Percentiles rank a stretch among this genome's conserved stretches.
phyloP scores from a whole-genome alignment of 2,797 vertebrate species.

The Sylvia borin region DNA sequence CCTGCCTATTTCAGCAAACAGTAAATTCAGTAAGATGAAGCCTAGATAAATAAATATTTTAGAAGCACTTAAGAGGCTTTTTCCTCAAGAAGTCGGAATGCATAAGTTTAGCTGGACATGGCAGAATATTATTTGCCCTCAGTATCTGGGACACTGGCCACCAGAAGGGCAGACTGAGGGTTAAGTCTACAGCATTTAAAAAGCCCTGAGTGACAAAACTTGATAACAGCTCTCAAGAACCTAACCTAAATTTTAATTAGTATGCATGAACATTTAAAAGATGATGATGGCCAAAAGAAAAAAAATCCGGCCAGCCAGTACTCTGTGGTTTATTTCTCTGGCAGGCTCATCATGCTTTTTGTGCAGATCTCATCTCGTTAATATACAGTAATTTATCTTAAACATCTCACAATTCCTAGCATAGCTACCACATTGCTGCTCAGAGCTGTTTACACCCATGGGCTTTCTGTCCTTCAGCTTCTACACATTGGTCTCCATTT shows the following conservation, averaged over 20 bases:
- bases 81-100: slow-evolving; percentile 40
- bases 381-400: slow-evolving; percentile 41
- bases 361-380: slow-evolving; percentile 34
- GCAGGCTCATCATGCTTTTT: slow-evolving; percentile 32
- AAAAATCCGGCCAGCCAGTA: slow-evolving; percentile 30
- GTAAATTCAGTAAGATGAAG: slow-evolving; percentile 38
- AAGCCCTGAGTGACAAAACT: slow-evolving; percentile 22
- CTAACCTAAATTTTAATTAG: slow-evolving; percentile 28
- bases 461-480: background rate
- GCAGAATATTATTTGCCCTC: background rate
- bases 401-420: slow-evolving; percentile 25
- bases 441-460: slow-evolving; percentile 1
- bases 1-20: slow-evolving; percentile 27
- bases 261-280: slow-evolving; percentile 46
- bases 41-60: slow-evolving; percentile 56
- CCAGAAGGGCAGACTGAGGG: background rate
- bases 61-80: slow-evolving; percentile 24
- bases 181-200: slow-evolving; percentile 46
- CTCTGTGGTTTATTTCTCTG: slow-evolving; percentile 44
- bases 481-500: background rate
- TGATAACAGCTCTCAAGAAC: slow-evolving; percentile 10
- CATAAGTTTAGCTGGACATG: slow-evolving; percentile 2
- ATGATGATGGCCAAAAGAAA: slow-evolving; percentile 13
- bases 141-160: background rate
- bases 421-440: slow-evolving; percentile 35